Evolutionary conservation across 2,888 invertebrate genomes (phyloP).

Genomic region (Eupithecia inturbata): DNA sequence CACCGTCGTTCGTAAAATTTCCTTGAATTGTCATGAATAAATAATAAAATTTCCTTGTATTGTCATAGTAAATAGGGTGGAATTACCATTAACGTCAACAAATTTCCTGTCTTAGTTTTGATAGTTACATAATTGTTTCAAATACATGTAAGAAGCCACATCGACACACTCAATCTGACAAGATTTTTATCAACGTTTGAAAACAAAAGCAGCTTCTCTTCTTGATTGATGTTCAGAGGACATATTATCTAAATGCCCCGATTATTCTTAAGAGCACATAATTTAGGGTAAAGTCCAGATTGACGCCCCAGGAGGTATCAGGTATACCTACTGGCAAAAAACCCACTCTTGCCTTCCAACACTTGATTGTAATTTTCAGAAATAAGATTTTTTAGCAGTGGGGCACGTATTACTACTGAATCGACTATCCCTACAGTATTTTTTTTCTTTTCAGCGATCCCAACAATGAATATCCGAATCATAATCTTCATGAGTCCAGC

Average conservation of each 20-base stretch:
- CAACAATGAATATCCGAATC: constrained; percentile 33
- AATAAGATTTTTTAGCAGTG: not conserved
- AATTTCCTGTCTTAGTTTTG: not conserved
- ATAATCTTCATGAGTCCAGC: constrained; percentile 51
- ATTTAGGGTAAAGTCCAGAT: too few relatives aligned
- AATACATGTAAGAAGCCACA: not conserved
- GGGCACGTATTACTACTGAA: not conserved
- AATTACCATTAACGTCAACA: not conserved
- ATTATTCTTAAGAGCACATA: too few relatives aligned
- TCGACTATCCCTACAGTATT: not conserved
- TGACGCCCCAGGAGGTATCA: too few relatives aligned
- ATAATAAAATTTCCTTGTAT: not conserved
- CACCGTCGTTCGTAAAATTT: not conserved
- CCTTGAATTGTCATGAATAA: too few relatives aligned
- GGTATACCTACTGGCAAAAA: too few relatives aligned
- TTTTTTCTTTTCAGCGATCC: constrained; percentile 64
- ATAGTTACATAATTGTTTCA: not conserved
- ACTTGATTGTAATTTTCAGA: not conserved
- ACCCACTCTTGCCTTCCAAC: too few relatives aligned
- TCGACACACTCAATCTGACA: not conserved
- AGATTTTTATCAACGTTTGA: not conserved
- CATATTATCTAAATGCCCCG: too few relatives aligned
- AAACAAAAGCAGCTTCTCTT: not conserved
- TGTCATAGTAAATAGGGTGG: not conserved
- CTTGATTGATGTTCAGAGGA: too few relatives aligned